Percentiles rank a stretch among this genome's conserved stretches.
Conservation (phyloP, 2,888 invertebrate genomes). For the Andrena praecox region DNA sequence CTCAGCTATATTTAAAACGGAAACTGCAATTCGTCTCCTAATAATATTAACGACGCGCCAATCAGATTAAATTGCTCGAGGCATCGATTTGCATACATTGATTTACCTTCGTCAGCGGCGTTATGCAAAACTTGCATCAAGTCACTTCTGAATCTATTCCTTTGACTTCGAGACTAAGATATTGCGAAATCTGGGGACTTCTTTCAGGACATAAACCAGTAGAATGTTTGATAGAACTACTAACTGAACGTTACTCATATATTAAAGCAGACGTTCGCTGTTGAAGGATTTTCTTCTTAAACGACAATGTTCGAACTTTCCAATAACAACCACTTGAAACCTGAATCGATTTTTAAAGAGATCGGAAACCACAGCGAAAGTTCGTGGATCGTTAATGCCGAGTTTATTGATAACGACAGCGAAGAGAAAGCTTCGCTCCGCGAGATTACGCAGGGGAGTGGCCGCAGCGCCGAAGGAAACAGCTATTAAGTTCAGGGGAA, state of each 20-base stretch:
- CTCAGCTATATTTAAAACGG: constrained; percentile 9
- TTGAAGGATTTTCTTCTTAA: neutral
- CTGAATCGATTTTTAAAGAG: neutral
- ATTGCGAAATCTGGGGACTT: neutral
- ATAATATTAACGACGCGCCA: constrained; percentile 30
- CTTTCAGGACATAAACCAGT: too few species aligned
- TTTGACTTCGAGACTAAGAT: constrained; percentile 15
- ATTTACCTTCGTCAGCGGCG: constrained; percentile 14
- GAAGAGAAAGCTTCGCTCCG: constrained; percentile 25
- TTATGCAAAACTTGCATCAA: constrained; percentile 33
- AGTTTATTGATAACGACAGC: constrained; percentile 12
- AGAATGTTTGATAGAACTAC: too few species aligned
- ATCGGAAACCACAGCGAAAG: neutral
- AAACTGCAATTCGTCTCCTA: constrained; percentile 17
- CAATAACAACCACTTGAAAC: neutral
- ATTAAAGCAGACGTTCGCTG: neutral
- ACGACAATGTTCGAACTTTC: neutral
- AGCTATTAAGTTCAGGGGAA: constrained; percentile 14
- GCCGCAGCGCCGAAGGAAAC: constrained; percentile 9
- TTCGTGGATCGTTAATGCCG: neutral
- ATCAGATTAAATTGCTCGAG: constrained; percentile 26
- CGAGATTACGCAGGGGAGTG: constrained; percentile 13
- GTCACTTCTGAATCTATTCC: constrained; percentile 19
- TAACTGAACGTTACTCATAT: too few species aligned
- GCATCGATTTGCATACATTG: constrained; percentile 42